Evolutionary conservation across 1,140 invertebrate species (phyloP).

Genomic region (Leptopilina clavipes): DNA sequence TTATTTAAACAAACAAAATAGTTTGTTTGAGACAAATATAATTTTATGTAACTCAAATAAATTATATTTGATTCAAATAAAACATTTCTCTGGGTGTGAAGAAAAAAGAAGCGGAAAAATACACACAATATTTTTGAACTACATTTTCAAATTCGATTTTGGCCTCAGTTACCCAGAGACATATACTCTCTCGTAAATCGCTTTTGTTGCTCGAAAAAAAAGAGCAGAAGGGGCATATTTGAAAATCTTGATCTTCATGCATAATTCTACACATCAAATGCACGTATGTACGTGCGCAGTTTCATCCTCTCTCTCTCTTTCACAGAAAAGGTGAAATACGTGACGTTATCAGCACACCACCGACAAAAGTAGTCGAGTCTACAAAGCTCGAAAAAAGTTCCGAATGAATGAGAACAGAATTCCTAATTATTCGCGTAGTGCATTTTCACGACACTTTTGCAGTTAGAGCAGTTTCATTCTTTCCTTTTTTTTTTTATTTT

Average conservation of each 20-base stretch:
- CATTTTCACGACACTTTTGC: constrained; percentile 23
- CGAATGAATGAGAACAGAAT: constrained; percentile 8
- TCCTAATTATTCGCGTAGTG: constrained; percentile 11
- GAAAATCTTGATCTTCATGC: constrained; percentile 13
- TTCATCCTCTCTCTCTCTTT: not conserved
- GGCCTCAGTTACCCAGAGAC: constrained; percentile 7
- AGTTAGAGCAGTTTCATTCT: not conserved
- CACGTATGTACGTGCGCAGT: not conserved
- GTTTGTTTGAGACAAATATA: too few relatives aligned
- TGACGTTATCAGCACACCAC: not conserved
- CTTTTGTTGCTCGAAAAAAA: not conserved
- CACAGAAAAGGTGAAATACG: constrained; percentile 13
- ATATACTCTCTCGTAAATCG: not conserved
- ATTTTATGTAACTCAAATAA: too few relatives aligned
- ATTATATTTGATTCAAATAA: too few relatives aligned
- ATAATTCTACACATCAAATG: constrained; percentile 22
- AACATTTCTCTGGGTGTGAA: too few relatives aligned
- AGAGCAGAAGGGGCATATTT: not conserved
- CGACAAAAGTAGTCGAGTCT: not conserved
- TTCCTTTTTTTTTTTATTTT: too few relatives aligned
- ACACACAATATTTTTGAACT: not conserved
- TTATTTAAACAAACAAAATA: too few relatives aligned
- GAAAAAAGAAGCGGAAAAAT: too few relatives aligned
- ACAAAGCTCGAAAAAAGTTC: constrained; percentile 26
- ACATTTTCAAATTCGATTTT: not conserved